These are phyloP conservation scores for Capitella teleta DNA, from an alignment of 1,140 invertebrate species.

Conservation along the genomic window DNA sequence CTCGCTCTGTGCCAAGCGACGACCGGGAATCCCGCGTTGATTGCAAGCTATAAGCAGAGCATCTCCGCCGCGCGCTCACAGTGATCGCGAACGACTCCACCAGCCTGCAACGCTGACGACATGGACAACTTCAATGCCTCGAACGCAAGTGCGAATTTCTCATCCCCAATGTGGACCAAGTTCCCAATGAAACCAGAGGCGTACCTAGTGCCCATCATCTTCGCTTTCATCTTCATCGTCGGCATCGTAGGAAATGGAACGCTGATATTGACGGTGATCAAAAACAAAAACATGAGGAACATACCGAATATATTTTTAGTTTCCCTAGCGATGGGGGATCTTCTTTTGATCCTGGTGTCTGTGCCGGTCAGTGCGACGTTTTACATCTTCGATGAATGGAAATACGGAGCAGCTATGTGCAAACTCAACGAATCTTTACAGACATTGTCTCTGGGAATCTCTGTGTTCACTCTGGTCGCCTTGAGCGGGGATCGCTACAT, in stretches of 20 bases:
- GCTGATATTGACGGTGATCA: constrained; percentile 50
- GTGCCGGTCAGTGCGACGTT: constrained; percentile 69
- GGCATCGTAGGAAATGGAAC: constrained; percentile 81
- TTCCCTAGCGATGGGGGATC: constrained; percentile 65
- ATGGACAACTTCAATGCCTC: no score
- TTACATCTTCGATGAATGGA: constrained; percentile 78
- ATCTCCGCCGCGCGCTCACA: no score
- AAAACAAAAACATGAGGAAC: constrained; percentile 47
- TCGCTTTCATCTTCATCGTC: constrained; percentile 74
- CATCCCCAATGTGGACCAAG: no score
- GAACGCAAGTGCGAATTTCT: no score
- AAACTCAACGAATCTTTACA: constrained; percentile 73
- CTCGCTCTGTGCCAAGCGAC: no score
- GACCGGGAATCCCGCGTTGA: no score
- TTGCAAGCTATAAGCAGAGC: no score
- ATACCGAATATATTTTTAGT: constrained; percentile 83
- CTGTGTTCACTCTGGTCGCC: constrained; percentile 82
- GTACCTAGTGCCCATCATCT: constrained; percentile 73
- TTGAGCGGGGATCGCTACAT: constrained; percentile 78
- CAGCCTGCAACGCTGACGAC: no score
- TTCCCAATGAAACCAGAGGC: constrained; percentile 52
- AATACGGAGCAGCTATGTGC: constrained; percentile 63
- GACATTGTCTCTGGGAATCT: constrained; percentile 82
- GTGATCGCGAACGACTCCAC: no score
- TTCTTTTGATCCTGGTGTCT: constrained; percentile 65